phyloP scores from a whole-genome alignment of 2,888 invertebrate genomes.

The Noctua janthina region DNA sequence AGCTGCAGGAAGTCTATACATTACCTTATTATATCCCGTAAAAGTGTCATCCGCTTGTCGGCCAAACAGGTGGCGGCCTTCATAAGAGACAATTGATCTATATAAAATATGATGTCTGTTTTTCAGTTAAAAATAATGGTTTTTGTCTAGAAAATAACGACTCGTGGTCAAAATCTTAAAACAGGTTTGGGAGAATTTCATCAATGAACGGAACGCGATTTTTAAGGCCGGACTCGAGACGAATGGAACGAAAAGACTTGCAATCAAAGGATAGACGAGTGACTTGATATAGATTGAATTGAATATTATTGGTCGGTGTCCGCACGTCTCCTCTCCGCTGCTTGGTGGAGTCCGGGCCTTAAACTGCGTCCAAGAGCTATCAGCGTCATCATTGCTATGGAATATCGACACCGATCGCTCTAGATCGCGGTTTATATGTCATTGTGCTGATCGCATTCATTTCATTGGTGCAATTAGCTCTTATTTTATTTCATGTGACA shows the following conservation, averaged over 20 bases:
- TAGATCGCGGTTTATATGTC: neutral
- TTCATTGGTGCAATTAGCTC: too few species aligned
- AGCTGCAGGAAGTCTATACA: slow-evolving; percentile 85
- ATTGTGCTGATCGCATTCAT: neutral
- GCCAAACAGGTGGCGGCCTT: slow-evolving; percentile 65
- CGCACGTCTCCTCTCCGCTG: neutral
- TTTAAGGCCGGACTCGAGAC: neutral
- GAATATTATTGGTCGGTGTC: neutral
- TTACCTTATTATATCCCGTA: slow-evolving; percentile 88
- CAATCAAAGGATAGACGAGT: neutral
- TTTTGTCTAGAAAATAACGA: neutral
- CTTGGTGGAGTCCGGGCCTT: neutral
- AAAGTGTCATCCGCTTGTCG: slow-evolving; percentile 80
- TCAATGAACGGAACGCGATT: neutral
- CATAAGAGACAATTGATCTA: slow-evolving; percentile 60
- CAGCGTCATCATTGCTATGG: neutral
- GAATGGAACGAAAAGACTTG: neutral
- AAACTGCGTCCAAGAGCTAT: neutral
- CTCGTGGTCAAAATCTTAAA: neutral
- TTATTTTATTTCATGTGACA: too few species aligned
- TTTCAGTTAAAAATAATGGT: neutral
- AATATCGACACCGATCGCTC: neutral
- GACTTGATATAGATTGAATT: neutral
- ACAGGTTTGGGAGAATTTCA: neutral
- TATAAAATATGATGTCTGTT: slow-evolving; percentile 13